Base-by-base conservation (phyloP, 92 coral and sea anemone species). In the Bergia sp. region DNA sequence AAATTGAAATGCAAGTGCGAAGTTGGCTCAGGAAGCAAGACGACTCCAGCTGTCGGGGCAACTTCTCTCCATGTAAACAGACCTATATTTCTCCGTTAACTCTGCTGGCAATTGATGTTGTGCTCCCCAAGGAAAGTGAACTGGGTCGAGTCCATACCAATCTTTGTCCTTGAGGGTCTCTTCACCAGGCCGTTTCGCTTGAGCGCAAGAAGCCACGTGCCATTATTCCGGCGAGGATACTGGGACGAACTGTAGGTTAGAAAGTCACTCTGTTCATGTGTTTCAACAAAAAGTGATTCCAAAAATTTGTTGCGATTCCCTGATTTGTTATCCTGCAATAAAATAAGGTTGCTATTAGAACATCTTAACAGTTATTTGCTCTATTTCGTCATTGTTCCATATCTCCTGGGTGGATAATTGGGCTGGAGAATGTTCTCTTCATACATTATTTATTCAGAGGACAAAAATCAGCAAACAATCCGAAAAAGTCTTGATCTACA, bases 81-180 rank as follows among this genome's bases (percentile, higher is more conserved):
- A 8, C 58, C 58, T 18, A 11, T 12, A 10, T 53, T 53, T 18
- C 18, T 53, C 38, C 57, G 55, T 82, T 82, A 82, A 82, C 86
- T 65, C 57, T 21, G 61, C 0, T 40, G 65, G 37, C 86, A 82
- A 13, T 11, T 21, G 43, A 36, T 4, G 8, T 6, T 43, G 37
- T 36, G 45, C 37, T 69, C 74, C 12, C 58, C 13, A 36, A 91
- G 6, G 16, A 93, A 77, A 0, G 2, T 9, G 67, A 95, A 95
- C 69, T 93, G 94, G 12, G 98, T 81, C 13, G 98, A 92, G 12
- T 90, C 77, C 98, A 95, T 95, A 39, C 98, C 98, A 3, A 96
- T 86, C 23, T 10, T 74, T 13, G 98, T 81, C 41, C 91, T 91
- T 15, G 92, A 92, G 10, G 93, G 93, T 88, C 93, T 85, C 61